These are phyloP conservation scores for Tursiops truncatus DNA, from an alignment of 2,113 vertebrate genomes.

Conservation along the genomic window DNA sequence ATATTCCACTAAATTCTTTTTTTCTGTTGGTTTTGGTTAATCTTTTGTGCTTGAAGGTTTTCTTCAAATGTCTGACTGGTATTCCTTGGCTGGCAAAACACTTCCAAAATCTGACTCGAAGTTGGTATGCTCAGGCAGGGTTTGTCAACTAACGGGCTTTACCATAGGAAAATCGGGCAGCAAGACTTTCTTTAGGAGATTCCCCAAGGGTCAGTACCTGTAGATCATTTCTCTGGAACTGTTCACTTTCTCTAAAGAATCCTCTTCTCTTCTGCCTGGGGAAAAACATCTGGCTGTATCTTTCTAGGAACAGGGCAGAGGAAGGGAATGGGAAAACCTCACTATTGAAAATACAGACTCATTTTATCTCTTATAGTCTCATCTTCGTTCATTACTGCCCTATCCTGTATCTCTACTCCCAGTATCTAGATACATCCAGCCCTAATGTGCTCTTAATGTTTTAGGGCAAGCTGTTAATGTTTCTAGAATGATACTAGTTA, in stretches of 20 bases:
- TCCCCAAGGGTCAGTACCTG: conserved; percentile 48
- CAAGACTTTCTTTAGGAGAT: conserved; percentile 48
- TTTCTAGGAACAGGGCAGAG: conserved; percentile 61
- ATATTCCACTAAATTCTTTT: conserved; percentile 19
- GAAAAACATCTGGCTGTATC: conserved; percentile 69
- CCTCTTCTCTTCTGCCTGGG: conserved; percentile 64
- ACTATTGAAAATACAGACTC: conserved; percentile 64
- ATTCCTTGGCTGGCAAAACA: neutral
- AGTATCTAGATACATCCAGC: conserved; percentile 26
- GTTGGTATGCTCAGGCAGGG: neutral
- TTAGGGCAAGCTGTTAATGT: neutral
- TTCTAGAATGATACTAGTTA: conserved; percentile 20
- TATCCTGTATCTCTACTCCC: conserved; percentile 31
- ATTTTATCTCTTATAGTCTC: conserved; percentile 50
- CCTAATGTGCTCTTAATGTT: neutral
- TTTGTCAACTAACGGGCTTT: conserved; percentile 44
- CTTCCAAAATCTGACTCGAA: conserved; percentile 41
- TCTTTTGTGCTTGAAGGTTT: conserved; percentile 1
- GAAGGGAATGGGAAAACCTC: conserved; percentile 66
- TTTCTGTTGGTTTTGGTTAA: neutral
- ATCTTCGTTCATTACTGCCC: conserved; percentile 40
- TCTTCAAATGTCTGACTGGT: conserved; percentile 26
- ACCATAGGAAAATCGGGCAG: conserved; percentile 37
- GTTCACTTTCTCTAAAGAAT: conserved; percentile 65
- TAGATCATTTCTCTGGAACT: conserved; percentile 64